Percentiles rank a stretch among this genome's conserved stretches.
Evolutionary conservation across 2,797 vertebrate genomes (phyloP).

Genomic region (Orestias chungarensis): DNA sequence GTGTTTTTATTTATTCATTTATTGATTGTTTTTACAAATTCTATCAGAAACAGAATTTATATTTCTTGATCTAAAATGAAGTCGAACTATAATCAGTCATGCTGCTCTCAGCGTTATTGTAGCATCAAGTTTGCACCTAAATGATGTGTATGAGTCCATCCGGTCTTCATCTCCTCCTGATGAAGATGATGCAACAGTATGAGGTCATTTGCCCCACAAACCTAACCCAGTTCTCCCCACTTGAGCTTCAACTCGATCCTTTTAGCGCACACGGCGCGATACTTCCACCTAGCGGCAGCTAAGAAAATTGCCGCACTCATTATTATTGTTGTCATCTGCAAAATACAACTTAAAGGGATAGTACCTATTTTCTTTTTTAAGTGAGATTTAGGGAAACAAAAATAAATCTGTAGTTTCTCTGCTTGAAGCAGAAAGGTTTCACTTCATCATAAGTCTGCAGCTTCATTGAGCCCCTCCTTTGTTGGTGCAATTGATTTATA

Average conservation of each 20-base stretch:
- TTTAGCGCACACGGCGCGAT: neutral
- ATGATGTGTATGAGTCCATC: constrained; percentile 24
- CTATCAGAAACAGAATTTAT: too few species aligned
- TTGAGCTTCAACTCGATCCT: constrained; percentile 27
- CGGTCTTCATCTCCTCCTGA: constrained; percentile 50
- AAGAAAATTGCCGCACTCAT: neutral
- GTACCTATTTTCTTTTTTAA: neutral
- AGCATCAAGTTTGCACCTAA: neutral
- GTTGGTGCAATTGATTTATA: neutral
- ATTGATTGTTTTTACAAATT: neutral
- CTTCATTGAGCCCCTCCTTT: neutral
- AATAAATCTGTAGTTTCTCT: neutral
- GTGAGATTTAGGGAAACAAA: neutral
- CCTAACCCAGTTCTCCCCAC: constrained; percentile 62
- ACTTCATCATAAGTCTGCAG: neutral
- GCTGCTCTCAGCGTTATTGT: too few species aligned
- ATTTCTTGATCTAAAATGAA: too few species aligned
- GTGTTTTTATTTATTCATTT: too few species aligned
- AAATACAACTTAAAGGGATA: neutral
- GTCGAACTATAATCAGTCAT: too few species aligned
- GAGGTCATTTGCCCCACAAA: constrained; percentile 76
- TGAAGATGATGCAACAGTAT: constrained; percentile 67
- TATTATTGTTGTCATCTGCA: neutral
- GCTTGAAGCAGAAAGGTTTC: neutral
- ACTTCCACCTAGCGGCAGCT: constrained; percentile 52